Percentiles rank a stretch among this genome's conserved stretches.
Evolutionary conservation across 2,888 invertebrate genomes (phyloP).

Genomic region (Dasypolia templi): DNA sequence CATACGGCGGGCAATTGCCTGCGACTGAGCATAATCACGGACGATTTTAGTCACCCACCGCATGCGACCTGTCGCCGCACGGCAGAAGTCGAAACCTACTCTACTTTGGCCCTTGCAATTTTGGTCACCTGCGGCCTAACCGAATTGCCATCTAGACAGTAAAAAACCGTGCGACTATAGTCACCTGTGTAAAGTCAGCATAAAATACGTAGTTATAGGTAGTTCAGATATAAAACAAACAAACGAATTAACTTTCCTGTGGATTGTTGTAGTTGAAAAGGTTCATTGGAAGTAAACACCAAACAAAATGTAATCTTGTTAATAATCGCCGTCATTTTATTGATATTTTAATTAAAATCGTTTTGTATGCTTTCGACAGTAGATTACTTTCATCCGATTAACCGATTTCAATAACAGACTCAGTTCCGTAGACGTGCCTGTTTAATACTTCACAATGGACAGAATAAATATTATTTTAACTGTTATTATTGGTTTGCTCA

Average conservation of each 20-base stretch:
- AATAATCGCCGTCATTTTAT: slow-evolving; percentile 27
- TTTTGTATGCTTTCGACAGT: slow-evolving; percentile 16
- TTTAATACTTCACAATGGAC: slow-evolving; percentile 9
- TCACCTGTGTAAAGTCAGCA: no score
- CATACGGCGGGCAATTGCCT: no score
- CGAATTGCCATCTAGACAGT: no score
- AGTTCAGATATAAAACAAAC: not conserved
- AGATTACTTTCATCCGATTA: slow-evolving; percentile 17
- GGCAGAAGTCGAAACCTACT: no score
- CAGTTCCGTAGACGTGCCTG: not conserved
- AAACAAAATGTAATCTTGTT: slow-evolving; percentile 41
- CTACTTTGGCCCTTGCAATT: no score
- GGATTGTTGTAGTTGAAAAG: slow-evolving; percentile 8
- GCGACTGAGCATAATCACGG: no score
- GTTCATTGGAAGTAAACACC: slow-evolving; percentile 2
- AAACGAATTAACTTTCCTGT: not conserved
- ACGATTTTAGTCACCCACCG: no score
- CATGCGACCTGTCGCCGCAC: no score
- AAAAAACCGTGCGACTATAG: no score
- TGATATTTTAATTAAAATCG: slow-evolving; percentile 43
- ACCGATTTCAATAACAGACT: slow-evolving; percentile 32
- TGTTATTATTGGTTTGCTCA: not conserved
- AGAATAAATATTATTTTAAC: not conserved
- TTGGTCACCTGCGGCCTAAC: no score
- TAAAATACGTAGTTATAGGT: no score